These are phyloP conservation scores for Tachuris rubrigastra DNA, from an alignment of 2,113 vertebrate species.

Conservation along the genomic window DNA sequence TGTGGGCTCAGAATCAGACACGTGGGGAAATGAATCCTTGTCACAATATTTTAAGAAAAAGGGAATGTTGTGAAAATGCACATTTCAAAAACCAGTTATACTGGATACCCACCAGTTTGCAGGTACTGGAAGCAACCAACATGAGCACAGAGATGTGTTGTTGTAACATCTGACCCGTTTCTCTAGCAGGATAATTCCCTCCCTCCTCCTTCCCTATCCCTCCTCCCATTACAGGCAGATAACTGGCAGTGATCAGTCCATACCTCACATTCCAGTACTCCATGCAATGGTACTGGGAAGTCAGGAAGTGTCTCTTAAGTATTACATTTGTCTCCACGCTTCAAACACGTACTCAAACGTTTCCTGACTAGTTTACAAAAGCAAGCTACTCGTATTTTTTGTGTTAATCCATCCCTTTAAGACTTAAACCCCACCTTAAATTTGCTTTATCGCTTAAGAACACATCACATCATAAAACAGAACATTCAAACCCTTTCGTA, in stretches of 20 bases:
- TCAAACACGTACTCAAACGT: not conserved
- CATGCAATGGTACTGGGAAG: not conserved
- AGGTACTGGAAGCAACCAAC: not conserved
- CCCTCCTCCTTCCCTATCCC: not conserved
- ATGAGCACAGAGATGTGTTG: not conserved
- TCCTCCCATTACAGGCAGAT: not conserved
- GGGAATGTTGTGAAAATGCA: not conserved
- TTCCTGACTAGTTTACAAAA: not conserved
- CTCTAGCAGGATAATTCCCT: not conserved
- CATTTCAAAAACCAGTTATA: not conserved
- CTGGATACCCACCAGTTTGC: slow-evolving; percentile 1
- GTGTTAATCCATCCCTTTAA: not conserved
- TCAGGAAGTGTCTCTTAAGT: not conserved
- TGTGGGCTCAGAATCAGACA: slow-evolving; percentile 35
- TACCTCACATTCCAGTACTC: not conserved
- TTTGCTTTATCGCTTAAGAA: not conserved
- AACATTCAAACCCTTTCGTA: not conserved
- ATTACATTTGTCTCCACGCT: not conserved
- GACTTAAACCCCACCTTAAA: not conserved
- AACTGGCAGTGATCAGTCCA: not conserved
- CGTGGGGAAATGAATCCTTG: slow-evolving; percentile 55
- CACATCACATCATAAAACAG: slow-evolving; percentile 19
- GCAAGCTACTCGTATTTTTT: not conserved
- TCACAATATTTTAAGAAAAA: slow-evolving; percentile 28
- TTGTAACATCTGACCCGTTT: not conserved